A percentile compares a stretch with the other conserved stretches of the same genome.
Evolutionary conservation across 2,797 vertebrate genomes (phyloP).

Genomic region (Limosa lapponica): DNA sequence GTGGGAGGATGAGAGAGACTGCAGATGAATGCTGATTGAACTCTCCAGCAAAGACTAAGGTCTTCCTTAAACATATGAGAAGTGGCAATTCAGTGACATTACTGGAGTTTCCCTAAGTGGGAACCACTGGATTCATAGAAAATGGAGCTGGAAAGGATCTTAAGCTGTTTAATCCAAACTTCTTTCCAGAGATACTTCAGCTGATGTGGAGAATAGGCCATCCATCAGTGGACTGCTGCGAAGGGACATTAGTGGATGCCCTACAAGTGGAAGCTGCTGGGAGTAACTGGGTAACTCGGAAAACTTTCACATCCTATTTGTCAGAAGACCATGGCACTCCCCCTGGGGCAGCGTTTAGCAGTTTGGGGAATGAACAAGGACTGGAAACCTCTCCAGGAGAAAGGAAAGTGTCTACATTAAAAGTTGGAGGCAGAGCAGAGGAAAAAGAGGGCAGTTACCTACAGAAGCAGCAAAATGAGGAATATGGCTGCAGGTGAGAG

Average conservation of each 20-base stretch:
- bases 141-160: background rate
- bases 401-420: background rate
- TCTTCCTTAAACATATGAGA: background rate
- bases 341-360: background rate
- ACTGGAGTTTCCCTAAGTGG: background rate
- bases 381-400: background rate
- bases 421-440: background rate
- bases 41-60: background rate
- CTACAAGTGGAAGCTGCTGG: background rate
- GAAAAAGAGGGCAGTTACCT: background rate
- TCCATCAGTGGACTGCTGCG: background rate
- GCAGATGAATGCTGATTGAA: background rate
- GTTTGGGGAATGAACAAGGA: background rate
- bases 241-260: fast-evolving
- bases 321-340: background rate
- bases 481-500: background rate
- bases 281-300: background rate
- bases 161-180: background rate
- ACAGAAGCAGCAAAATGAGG: background rate
- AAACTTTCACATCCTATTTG: background rate
- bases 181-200: background rate
- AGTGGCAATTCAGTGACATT: background rate
- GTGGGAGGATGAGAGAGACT: background rate
- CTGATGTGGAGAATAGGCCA: background rate
- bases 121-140: background rate